phyloP scores from a whole-genome alignment of 1,140 invertebrate genomes.

The Leptinotarsa undecemlineata region DNA sequence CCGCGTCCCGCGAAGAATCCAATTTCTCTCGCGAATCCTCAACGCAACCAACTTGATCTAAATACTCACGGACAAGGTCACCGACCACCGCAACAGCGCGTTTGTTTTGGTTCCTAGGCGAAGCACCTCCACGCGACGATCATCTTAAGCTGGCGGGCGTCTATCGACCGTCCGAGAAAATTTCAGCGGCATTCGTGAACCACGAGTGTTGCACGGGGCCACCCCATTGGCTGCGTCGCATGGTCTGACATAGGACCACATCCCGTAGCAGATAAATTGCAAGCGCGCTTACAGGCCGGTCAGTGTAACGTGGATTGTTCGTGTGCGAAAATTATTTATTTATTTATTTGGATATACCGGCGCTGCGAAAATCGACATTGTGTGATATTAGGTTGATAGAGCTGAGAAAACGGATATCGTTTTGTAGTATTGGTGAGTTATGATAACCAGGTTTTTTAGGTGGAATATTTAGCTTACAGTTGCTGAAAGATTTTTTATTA shows the following conservation, averaged over 20 bases:
- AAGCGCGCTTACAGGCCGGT: slow-evolving; percentile 33
- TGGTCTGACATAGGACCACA: slow-evolving; percentile 52
- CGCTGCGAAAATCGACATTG: too few species aligned
- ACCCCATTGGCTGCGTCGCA: slow-evolving; percentile 44
- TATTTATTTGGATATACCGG: too few species aligned
- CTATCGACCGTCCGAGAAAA: slow-evolving; percentile 22
- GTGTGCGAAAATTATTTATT: too few species aligned
- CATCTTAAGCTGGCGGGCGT: not conserved
- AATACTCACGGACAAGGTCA: slow-evolving; percentile 13
- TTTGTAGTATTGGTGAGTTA: too few species aligned
- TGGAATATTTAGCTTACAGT: too few species aligned
- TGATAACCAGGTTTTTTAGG: too few species aligned
- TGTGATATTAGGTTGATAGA: too few species aligned
- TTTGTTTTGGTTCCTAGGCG: slow-evolving; percentile 21
- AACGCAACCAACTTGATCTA: not conserved
- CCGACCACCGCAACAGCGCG: not conserved
- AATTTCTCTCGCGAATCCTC: not conserved
- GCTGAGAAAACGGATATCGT: too few species aligned
- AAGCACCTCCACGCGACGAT: not conserved
- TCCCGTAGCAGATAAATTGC: slow-evolving; percentile 48
- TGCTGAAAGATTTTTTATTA: too few species aligned
- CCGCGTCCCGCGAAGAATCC: too few species aligned
- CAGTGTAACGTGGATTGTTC: slow-evolving; percentile 27
- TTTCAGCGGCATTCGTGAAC: slow-evolving; percentile 20
- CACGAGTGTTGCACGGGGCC: slow-evolving; percentile 46